Conservation (phyloP, 2,888 invertebrate species). For the Caenorhabditis angaria region DNA sequence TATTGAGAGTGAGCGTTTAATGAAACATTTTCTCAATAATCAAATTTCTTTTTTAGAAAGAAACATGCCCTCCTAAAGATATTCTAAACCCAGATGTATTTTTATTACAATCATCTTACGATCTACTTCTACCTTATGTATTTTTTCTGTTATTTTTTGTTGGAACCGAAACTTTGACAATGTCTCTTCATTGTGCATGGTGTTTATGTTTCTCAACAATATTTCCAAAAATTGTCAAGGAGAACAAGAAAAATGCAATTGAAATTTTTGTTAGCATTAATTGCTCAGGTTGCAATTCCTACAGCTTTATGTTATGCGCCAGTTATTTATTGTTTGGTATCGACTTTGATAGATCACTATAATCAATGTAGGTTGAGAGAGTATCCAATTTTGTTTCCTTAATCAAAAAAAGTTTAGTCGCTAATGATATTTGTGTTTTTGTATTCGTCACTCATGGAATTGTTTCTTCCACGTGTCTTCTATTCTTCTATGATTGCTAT, state of each 20-base stretch:
- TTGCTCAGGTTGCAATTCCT: conserved; percentile 28
- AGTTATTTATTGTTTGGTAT: conserved; percentile 15
- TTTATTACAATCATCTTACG: conserved; percentile 5
- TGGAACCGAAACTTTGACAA: conserved; percentile 14
- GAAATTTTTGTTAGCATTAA: conserved; percentile 26
- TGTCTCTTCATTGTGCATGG: conserved; percentile 30
- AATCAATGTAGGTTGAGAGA: conserved; percentile 30
- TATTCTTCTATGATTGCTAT: conserved; percentile 27
- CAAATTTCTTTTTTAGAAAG: conserved; percentile 6
- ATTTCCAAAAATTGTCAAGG: conserved; percentile 16
- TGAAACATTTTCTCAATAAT: neutral
- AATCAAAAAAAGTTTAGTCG: conserved; percentile 16
- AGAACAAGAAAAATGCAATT: conserved; percentile 28
- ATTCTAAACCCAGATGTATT: conserved; percentile 17
- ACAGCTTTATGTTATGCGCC: conserved; percentile 25
- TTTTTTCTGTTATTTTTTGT: conserved; percentile 20
- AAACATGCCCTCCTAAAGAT: conserved; percentile 23
- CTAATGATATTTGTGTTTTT: conserved; percentile 26
- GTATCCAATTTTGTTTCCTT: neutral
- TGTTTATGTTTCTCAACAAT: conserved; percentile 21
- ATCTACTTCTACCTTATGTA: conserved; percentile 11
- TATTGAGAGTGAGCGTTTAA: conserved; percentile 19
- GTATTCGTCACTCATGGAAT: conserved; percentile 22
- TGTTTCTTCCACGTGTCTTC: conserved; percentile 16
- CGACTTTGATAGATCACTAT: conserved; percentile 25